phyloP scores from a whole-genome alignment of 2,113 vertebrate genomes.

The Pampusana beccarii region DNA sequence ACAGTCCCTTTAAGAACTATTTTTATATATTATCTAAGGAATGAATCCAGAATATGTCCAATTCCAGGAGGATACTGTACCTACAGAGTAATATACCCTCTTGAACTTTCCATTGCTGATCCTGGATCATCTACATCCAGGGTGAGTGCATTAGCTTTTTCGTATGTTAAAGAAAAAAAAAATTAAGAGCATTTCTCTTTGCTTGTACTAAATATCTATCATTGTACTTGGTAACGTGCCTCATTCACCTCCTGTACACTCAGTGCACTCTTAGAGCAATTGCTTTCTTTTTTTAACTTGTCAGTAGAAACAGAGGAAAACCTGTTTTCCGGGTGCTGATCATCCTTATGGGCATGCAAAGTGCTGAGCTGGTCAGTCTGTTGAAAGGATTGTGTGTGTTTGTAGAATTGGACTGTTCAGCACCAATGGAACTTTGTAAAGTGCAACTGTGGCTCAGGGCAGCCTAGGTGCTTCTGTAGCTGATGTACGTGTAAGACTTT shows the following conservation, averaged over 20 bases:
- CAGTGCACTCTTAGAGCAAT: neutral
- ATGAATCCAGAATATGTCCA: neutral
- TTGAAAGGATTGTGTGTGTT: neutral
- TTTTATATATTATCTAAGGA: neutral
- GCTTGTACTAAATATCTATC: neutral
- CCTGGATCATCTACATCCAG: neutral
- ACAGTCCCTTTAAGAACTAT: rapidly evolving
- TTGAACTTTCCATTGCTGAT: neutral
- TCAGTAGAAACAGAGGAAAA: neutral
- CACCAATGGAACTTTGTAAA: neutral
- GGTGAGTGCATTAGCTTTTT: neutral
- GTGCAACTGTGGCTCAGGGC: neutral
- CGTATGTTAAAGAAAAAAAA: neutral
- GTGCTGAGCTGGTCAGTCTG: neutral
- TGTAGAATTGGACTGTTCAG: neutral
- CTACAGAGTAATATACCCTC: neutral
- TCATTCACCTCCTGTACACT: neutral
- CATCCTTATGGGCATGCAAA: neutral
- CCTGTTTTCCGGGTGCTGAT: neutral
- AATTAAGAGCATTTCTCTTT: neutral
- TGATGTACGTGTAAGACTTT: rapidly evolving
- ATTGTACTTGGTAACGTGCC: neutral
- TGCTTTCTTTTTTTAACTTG: neutral
- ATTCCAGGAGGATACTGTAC: neutral
- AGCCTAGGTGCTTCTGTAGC: neutral